Evolutionary conservation across 1,140 invertebrate species (phyloP), one percentile per base, ranked within the genome.

Genomic region (Ips nitidus): DNA sequence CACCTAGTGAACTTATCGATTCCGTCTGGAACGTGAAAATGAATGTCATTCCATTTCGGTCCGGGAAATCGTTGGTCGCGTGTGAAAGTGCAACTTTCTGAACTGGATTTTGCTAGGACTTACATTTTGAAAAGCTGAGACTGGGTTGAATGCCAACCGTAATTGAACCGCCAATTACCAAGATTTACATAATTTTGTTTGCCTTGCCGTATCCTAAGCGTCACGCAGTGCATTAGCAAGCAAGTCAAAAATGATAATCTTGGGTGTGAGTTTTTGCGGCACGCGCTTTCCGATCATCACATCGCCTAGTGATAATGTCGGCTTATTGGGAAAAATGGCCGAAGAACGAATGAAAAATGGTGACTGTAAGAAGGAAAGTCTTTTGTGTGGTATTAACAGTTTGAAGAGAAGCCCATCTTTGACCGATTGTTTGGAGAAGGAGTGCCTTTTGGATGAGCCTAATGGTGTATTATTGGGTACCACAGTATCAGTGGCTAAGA

Each of bases 381-480:
- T 56, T 57, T 39, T 36, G 45, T 42, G 40, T 40, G 53, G 64
- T 52, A 41, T 65, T 37, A 61, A 53, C 22, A 47, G 22, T n/a
- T 4, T 75, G 40, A 58, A 41, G 6, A 38, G 52, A 55, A 55
- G 40, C 38, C 73, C 76, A 0, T 78, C 76, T n/a, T 64, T 78
- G 8, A 72, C 70, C 41, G 77, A 78, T 70, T 78, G 77, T 69
- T 71, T 77, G 38, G 64, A 71, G 53, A 72, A 75, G n/a, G 72
- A 73, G n/a, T 42, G 41, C 63, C 41, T 42, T 36, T 47, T 0
- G 1, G 5, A 47, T 56, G 69, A 71, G 7, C 53, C 52, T 38
- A 60, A 72, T 40, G 65, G 75, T 41, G 69, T 78, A 7, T 60
- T 78, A 37, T 66, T 77, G 7, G 75, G 76, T 4, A 73, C 77